Percentiles rank a stretch among this genome's conserved stretches.
These are phyloP conservation scores for Peromyscus aztecus DNA, from an alignment of 2,797 vertebrate genomes.

Conservation along the genomic window DNA sequence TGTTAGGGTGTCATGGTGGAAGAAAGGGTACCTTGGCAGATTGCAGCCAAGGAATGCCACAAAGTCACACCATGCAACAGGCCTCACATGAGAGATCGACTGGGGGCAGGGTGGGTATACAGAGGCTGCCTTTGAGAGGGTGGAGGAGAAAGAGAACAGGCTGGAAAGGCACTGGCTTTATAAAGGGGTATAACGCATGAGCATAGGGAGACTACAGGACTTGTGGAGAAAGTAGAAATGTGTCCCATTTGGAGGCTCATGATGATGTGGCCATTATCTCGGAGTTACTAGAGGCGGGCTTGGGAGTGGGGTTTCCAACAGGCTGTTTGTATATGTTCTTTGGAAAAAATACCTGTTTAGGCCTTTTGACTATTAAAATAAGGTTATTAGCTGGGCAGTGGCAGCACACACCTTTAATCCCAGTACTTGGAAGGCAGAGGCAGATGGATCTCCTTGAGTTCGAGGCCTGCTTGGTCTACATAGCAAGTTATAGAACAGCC, in stretches of 20 bases:
- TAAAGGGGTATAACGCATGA: not conserved
- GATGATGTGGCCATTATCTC: not conserved
- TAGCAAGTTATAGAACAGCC: too few species aligned
- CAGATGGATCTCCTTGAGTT: too few species aligned
- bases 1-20: not conserved
- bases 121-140: not conserved
- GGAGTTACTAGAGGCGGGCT: not conserved
- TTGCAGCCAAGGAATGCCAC: not conserved
- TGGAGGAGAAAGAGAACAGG: not conserved
- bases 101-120: not conserved
- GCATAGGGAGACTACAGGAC: not conserved
- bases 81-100: not conserved
- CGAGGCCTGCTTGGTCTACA: too few species aligned
- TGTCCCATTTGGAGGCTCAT: not conserved
- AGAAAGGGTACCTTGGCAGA: not conserved
- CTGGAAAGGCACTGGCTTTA: not conserved
- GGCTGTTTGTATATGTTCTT: not conserved
- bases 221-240: fast-evolving
- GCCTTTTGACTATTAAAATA: not conserved
- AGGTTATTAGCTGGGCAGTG: not conserved
- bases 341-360: not conserved
- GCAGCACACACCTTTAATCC: too few species aligned
- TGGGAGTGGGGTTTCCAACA: not conserved
- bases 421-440: too few species aligned
- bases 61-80: not conserved